Base-by-base conservation (phyloP, 1,140 invertebrate species). In the Ooceraea biroi region DNA sequence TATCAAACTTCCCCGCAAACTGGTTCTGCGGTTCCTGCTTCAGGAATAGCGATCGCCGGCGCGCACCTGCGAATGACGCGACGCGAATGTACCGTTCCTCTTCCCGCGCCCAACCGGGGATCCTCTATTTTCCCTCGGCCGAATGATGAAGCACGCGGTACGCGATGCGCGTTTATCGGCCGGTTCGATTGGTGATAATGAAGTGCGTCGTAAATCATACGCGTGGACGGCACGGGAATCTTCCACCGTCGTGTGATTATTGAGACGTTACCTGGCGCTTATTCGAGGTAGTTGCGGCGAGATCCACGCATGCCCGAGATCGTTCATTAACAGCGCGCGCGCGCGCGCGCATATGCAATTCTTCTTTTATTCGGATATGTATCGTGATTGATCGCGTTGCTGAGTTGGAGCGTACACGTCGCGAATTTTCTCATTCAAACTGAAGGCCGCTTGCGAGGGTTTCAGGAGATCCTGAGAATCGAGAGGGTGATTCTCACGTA, bases 11-110 rank as follows among this genome's bases (percentile, higher is more conserved):
- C 57, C 71, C 61, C 22, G 83, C 61, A 74, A 30, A 69, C 63
- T 46, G 66, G 60, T 46, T 41, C 52, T 60, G 78, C 65, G 60
- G 71, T 87, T 83, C 85, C 85, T 83, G 78, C 48, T 86, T 27
- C 72, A 74, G 85, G 86, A 87, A 87, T 87, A 87, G 69, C 85
- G 60, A 71, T 69, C 50, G 80, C 83, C 84, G 63, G 72, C 57
- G 65, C 68, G 46, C 55, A 50, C 76, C 77, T 82, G 69, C 30
- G 22, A 5, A 58, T 58, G 61, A 22, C 17, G 72, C 41, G 52
- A 85, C 83, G 66, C 50, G n/a, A 69, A 58, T 57, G 48, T 68
- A 69, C 48, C 65, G 74, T 78, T 68, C 17, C 22, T 65, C 27
- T 36, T 63, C 58, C 7, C 46, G 30, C 36, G 36, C 3, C 36